Percentiles rank a stretch among this genome's conserved stretches.
phyloP scores from a whole-genome alignment of 1,140 invertebrate species.

The Trichomalopsis sarcophagae region DNA sequence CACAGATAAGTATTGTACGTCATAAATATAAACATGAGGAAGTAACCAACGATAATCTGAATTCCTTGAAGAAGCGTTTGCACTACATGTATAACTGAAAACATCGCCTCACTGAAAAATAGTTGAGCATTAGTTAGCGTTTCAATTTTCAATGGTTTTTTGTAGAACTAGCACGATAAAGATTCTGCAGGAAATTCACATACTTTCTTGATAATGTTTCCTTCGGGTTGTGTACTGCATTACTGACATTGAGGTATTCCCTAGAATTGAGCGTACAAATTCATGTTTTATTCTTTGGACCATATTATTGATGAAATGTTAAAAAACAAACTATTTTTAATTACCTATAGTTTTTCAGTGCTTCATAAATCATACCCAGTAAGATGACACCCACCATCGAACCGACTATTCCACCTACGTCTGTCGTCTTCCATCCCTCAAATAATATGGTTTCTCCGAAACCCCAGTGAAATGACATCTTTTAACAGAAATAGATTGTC shows the following conservation, averaged over 20 bases:
- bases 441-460: constrained; percentile 68
- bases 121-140: background rate
- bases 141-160: background rate
- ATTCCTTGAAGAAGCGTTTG: constrained; percentile 82
- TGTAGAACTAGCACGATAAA: background rate
- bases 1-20: constrained; percentile 86
- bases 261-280: constrained; percentile 53
- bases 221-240: constrained; percentile 26
- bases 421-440: constrained; percentile 61
- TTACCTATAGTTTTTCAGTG: constrained; percentile 70
- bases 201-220: constrained; percentile 44
- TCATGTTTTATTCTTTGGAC: background rate
- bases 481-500: background rate
- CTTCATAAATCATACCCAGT: constrained; percentile 66
- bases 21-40: constrained; percentile 87
- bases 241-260: constrained; percentile 58
- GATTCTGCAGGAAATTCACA: background rate
- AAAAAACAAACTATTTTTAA: constrained; percentile 2
- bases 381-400: constrained; percentile 66
- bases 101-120: constrained; percentile 66
- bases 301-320: background rate
- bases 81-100: constrained; percentile 74
- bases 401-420: constrained; percentile 63
- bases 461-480: constrained; percentile 71
- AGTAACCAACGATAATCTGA: constrained; percentile 81